Percentiles rank a stretch among this genome's conserved stretches.
These are phyloP conservation scores for Xiphorhynchus erythropygius DNA, from an alignment of 2,797 vertebrate genomes.

Conservation along the genomic window DNA sequence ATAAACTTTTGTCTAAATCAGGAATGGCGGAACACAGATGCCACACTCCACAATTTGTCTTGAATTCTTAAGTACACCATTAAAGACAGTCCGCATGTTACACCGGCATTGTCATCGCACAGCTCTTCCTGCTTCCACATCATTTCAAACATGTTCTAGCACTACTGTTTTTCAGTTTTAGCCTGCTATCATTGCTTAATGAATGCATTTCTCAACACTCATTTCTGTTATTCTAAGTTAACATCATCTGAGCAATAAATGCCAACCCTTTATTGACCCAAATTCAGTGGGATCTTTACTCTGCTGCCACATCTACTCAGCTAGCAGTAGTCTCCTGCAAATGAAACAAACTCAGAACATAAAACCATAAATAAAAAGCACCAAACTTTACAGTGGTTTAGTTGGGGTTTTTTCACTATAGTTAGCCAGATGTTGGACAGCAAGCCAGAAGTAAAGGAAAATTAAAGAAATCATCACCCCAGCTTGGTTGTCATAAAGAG, in stretches of 20 bases:
- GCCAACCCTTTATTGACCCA: background rate
- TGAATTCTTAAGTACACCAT: background rate
- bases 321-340: background rate
- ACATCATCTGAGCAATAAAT: background rate
- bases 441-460: background rate
- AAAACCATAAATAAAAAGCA: background rate
- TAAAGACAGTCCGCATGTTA: background rate
- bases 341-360: background rate
- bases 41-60: background rate
- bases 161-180: background rate
- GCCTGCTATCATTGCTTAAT: background rate
- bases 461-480: background rate
- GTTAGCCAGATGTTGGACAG: background rate
- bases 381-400: background rate
- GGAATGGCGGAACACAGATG: background rate
- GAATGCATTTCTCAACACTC: background rate
- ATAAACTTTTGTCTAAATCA: background rate
- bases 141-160: background rate
- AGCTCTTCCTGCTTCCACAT: background rate
- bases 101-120: background rate
- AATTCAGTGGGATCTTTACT: background rate
- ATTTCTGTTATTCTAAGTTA: background rate
- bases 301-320: background rate
- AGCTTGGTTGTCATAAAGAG: background rate
- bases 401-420: fast-evolving